Evolutionary conservation across 2,797 vertebrate species (phyloP).

Genomic region (Coluber constrictor): DNA sequence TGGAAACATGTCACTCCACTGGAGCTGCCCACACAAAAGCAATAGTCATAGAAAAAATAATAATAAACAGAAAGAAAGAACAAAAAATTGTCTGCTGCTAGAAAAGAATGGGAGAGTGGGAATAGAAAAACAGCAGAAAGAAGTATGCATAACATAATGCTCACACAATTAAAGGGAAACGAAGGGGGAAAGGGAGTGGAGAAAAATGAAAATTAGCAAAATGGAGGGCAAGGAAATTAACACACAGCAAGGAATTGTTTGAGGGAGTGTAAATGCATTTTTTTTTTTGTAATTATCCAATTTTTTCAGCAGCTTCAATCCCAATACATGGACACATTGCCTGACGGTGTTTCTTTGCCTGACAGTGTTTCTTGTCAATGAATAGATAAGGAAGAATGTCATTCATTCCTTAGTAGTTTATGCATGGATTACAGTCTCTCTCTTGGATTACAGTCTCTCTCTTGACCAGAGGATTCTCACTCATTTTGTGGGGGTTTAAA

Average conservation of each 20-base stretch:
- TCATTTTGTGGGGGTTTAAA: neutral
- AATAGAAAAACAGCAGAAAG: slow-evolving; percentile 47
- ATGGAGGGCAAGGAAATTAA: slow-evolving; percentile 33
- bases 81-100: slow-evolving; percentile 41
- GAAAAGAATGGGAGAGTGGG: slow-evolving; percentile 48
- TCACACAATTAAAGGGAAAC: slow-evolving; percentile 22
- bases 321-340: slow-evolving; percentile 25
- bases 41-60: slow-evolving; percentile 14
- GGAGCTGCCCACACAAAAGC: slow-evolving; percentile 48
- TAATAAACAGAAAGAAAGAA: neutral
- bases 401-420: neutral
- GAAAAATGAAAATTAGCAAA: neutral
- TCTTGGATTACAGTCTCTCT: neutral
- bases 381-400: neutral
- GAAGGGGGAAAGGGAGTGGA: slow-evolving; percentile 32
- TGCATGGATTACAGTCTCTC: neutral
- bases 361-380: slow-evolving; percentile 23
- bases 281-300: neutral
- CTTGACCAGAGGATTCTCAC: neutral
- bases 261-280: neutral
- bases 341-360: slow-evolving; percentile 32
- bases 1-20: slow-evolving; percentile 32
- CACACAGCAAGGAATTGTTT: neutral
- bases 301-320: neutral
- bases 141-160: slow-evolving; percentile 36